Base-by-base conservation (phyloP, 2,113 vertebrate species). In the Isichthys henryi region DNA sequence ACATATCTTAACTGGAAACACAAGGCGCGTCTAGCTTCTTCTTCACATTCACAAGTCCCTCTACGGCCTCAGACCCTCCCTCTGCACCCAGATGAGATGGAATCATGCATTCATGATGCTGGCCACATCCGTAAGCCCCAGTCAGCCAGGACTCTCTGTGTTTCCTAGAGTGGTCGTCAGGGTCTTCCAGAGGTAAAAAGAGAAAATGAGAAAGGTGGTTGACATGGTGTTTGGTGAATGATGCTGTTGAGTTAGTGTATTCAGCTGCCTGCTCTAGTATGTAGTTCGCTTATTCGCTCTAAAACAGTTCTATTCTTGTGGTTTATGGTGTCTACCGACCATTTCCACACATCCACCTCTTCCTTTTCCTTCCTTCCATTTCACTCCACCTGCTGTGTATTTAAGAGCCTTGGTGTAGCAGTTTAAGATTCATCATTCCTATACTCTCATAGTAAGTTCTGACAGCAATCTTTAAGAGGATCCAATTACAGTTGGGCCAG, bases 111-210 rank as follows among this genome's bases (percentile, higher is more conserved):
- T 97, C 94, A 99, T 97, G 92, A 97, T 97, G 86, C 97, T 98
- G 93, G 98, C 97, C 92, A 99, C 96, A 3, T 99, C 98, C 0
- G 97, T 97, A 94, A 99, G 99, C 92, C 98, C 98, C 90, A 99
- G 97, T 46, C 97, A 97, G 94, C 97, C 99, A 92, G 98, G 97
- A 93, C 97, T 97, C 95, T 99, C 98, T 27, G 96, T 94, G 1
- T 96, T 95, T 89, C 97, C 97, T 91, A 98, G 98, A 90, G 96
- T 96, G 5, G 96, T 93, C 80, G 96, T 96, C 66, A 97, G 94
- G 53, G 97, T 96, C 98, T 99, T 96, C 86, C 90, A 82, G 91
- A 92, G 83, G 92, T 0, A 94, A 31, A 39, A 86, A 31, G 43
- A 11, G 56, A 3, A 17, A 74, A 10, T 13, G 23, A 50, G 66